Evolutionary conservation across 2,888 invertebrate genomes (phyloP).

Genomic region (Zygaena filipendulae): DNA sequence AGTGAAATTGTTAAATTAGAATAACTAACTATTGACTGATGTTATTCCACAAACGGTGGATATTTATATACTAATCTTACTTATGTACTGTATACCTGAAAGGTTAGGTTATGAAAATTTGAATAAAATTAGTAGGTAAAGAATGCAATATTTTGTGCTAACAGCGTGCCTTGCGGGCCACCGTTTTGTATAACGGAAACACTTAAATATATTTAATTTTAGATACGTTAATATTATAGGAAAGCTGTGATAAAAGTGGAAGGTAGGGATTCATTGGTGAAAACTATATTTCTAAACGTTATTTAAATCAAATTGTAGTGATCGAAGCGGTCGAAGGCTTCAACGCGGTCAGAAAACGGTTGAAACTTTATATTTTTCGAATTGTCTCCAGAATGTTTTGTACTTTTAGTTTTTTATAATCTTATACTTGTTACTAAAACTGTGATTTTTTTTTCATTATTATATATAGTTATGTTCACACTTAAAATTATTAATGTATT

Average conservation of each 20-base stretch:
- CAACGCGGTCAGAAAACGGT: slow-evolving; percentile 25
- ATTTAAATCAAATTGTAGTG: slow-evolving; percentile 21
- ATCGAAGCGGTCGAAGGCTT: slow-evolving; percentile 35
- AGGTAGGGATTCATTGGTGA: slow-evolving; percentile 25
- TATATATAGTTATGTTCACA: slow-evolving; percentile 28
- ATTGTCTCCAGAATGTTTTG: slow-evolving; percentile 24
- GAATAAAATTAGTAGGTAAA: not conserved
- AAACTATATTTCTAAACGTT: slow-evolving; percentile 22
- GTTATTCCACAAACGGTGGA: too few species aligned
- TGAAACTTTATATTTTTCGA: slow-evolving; percentile 18
- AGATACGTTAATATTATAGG: slow-evolving; percentile 30
- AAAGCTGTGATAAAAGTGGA: slow-evolving; percentile 47
- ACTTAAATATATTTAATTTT: slow-evolving; percentile 25
- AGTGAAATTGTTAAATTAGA: too few species aligned
- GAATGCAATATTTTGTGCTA: slow-evolving; percentile 25
- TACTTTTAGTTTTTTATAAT: slow-evolving; percentile 42
- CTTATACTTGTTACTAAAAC: slow-evolving; percentile 42
- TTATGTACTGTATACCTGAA: too few species aligned
- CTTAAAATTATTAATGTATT: slow-evolving; percentile 22
- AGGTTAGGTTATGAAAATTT: too few species aligned
- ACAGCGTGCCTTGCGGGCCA: slow-evolving; percentile 46
- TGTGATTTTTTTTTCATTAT: slow-evolving; percentile 41
- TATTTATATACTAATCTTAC: too few species aligned
- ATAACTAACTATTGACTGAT: too few species aligned
- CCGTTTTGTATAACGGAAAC: slow-evolving; percentile 25